phyloP scores from a whole-genome alignment of 2,113 vertebrate genomes.

The Onychorhynchus coronatus region DNA sequence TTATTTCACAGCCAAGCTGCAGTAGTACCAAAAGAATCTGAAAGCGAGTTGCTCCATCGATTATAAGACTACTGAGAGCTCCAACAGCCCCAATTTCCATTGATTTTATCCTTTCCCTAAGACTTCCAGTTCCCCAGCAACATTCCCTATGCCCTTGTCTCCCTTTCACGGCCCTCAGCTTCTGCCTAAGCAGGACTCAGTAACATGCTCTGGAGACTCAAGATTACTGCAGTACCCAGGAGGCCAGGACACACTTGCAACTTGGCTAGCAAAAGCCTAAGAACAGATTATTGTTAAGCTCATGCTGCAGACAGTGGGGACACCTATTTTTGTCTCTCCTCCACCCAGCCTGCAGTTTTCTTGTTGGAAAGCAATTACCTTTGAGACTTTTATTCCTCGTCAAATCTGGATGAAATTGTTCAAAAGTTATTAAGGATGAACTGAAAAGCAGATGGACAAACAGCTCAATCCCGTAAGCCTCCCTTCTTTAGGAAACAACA shows the following conservation, averaged over 20 bases:
- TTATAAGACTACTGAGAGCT: not conserved
- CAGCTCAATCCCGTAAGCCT: not conserved
- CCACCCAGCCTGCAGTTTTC: not conserved
- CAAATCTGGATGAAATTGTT: not conserved
- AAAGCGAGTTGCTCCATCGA: not conserved
- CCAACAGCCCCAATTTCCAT: not conserved
- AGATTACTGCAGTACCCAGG: not conserved
- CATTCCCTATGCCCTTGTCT: not conserved
- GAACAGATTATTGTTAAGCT: constrained; percentile 37
- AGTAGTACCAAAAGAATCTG: fast-evolving
- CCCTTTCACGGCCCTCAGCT: not conserved
- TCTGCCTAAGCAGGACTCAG: not conserved
- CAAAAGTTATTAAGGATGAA: constrained; percentile 22
- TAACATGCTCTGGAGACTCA: not conserved
- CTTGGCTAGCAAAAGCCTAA: constrained; percentile 28
- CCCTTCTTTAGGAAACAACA: not conserved
- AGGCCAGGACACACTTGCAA: not conserved
- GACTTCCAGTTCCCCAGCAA: not conserved
- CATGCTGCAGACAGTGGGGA: constrained; percentile 1
- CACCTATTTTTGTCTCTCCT: constrained; percentile 50
- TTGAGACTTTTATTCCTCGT: not conserved
- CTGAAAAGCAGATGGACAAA: constrained; percentile 45
- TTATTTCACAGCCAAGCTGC: not conserved
- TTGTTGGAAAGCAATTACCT: not conserved
- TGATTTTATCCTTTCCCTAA: not conserved